Base-by-base conservation (phyloP, 2,797 vertebrate genomes). In the Microctenopoma steveboyesi region DNA sequence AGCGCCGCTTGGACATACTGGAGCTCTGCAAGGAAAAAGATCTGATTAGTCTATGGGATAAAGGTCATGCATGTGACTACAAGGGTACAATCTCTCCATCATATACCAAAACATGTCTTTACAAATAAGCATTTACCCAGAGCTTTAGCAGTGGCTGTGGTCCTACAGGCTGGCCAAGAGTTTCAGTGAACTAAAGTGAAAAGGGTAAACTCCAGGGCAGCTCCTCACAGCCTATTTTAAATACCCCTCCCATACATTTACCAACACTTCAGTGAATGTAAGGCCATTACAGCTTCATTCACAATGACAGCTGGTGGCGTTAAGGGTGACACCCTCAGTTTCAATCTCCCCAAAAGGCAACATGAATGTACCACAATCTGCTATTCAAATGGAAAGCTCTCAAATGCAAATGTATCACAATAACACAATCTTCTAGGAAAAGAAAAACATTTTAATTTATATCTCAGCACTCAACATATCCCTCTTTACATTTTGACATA, bases 1-100 rank as follows among this genome's bases (percentile, higher is more conserved):
- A 95, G 92, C 96, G 96, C 84, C 97, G 96, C 94, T 99, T 99
- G 78, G 93, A 95, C 97, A 99, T 99, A 92, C 95, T 98, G 89
- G 86, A 91, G 89, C 90, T 92, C 89, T 93, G 64, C 42, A 56
- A 64, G 61, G 69, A 68, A 81, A 89, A 49, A 86, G 73, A 88
- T 79, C 57, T 75, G 76, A 88, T 87, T 82, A 87, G 74, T 54
- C 55, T 47, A 73, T 2, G n/a, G 63, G 60, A 75, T 79, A 80
- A 87, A 88, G 62, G 43, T 37, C 59, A 72, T 65, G 49, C 70
- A 82, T n/a, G 42, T 67, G 68, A 77, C 18, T 15, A 43, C 3
- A 30, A 59, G 40, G 15, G 70, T 18, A 18, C 9, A 64, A 59
- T 48, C 40, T 50, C 28, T 42, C 22, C 14, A 69, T 25, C 2